Evolutionary conservation across 2,888 invertebrate species (phyloP), one percentile per base, ranked within the genome.

Genomic region (Cheilosia vernalis): DNA sequence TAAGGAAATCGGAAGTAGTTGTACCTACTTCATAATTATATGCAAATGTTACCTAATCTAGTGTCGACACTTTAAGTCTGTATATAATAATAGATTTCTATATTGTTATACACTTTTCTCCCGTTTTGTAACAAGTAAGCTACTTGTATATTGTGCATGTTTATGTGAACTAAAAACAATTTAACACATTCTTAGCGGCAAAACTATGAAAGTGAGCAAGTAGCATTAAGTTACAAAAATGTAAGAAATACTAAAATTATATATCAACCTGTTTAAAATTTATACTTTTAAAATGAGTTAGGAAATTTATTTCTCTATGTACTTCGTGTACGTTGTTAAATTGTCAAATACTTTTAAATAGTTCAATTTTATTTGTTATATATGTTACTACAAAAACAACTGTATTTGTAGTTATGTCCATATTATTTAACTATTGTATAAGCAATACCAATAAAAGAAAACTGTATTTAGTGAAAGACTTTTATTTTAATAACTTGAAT

Each of bases 21-120:
- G 15, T 56, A 58, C 37, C 37, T 37, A 13, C 44, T 33, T 60
- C 27, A 44, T 74, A 55, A 47, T 44, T 4, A 37, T 60, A 67
- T 21, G 15, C 6, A 72, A 49, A 78, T 73, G 78, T 78, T 73
- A 73, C 44, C 33, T 67, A 51, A 42, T 42, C 24, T 61, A 78
- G 63, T 55, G 67, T 61, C 53, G 67, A 66, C 40, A 76, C 60
- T 66, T 40, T 66, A 64, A 79, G 27, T 74, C 40, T 79, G 79
- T 84, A 79, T 17, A 83, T 84, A 79, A 67, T 77, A 77, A 56
- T 17, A 33, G 30, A 82, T 83, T 83, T 83, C 21, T 78, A 83
- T 53, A 64, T 64, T 82, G 76, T 76, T 81, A 76, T 47, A 64
- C 58, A 70, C 70, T 37, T 76, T 76, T 51, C 53, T 70, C 58